Evolutionary conservation across 2,797 vertebrate genomes (phyloP).

Genomic region (Lindbergichthys nudifrons): DNA sequence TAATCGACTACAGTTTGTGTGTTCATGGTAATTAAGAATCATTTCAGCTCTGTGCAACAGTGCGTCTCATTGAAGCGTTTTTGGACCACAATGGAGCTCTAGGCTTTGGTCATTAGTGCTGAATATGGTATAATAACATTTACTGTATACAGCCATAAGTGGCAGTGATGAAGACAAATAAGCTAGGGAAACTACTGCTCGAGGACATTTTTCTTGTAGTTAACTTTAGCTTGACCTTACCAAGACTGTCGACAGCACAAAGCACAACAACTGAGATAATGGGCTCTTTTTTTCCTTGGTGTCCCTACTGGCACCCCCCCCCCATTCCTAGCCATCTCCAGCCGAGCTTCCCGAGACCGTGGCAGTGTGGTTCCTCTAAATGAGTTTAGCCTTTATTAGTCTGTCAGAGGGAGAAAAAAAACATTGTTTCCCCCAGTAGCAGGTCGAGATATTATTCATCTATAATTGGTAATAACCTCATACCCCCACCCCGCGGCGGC

Average conservation of each 20-base stretch:
- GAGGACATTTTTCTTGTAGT: conserved; percentile 39
- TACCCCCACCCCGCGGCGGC: conserved; percentile 70
- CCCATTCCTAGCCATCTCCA: conserved; percentile 28
- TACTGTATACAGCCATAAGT: not conserved
- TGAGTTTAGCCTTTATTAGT: conserved; percentile 75
- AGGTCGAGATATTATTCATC: conserved; percentile 81
- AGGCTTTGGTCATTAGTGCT: not conserved
- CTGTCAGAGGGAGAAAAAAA: conserved; percentile 50
- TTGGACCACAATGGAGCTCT: not conserved
- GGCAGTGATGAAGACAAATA: not conserved
- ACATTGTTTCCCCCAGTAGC: conserved; percentile 67
- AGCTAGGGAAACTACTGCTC: not conserved
- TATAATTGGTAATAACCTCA: conserved; percentile 83
- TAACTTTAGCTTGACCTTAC: conserved; percentile 65
- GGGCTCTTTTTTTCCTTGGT: conserved; percentile 23
- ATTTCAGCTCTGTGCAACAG: not conserved
- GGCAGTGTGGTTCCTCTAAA: conserved; percentile 59
- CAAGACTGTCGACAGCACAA: conserved; percentile 18
- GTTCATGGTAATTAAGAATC: not conserved
- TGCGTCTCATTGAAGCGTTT: not conserved
- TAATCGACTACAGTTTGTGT: not conserved
- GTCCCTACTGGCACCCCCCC: conserved; percentile 1
- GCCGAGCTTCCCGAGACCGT: conserved; percentile 49
- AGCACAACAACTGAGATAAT: conserved; percentile 55
- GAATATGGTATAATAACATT: not conserved